A percentile compares a stretch with the other conserved stretches of the same genome.
Evolutionary conservation across 1,140 invertebrate species (phyloP).

Genomic region (Drosophila novamexicana): DNA sequence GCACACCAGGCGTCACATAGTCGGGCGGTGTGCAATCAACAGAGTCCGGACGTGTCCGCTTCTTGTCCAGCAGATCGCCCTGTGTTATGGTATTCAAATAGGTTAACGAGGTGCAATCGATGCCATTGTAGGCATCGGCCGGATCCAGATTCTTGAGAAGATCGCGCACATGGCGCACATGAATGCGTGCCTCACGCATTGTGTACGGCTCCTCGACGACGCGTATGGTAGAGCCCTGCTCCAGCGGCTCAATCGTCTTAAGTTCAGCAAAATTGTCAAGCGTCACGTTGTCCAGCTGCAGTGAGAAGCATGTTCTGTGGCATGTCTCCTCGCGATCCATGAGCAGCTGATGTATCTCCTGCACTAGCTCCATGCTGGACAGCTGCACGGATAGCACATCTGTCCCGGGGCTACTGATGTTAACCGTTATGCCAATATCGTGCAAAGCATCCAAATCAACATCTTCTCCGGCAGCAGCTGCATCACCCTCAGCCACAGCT

Average conservation of each 20-base stretch:
- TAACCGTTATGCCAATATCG: constrained; percentile 96
- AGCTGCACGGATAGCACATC: constrained; percentile 97
- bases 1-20: constrained; percentile 96
- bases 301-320: constrained; percentile 98
- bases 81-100: constrained; percentile 92
- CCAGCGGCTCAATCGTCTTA: constrained; percentile 97
- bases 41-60: constrained; percentile 93
- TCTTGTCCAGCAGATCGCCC: constrained; percentile 90
- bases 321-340: constrained; percentile 99
- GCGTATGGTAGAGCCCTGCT: constrained; percentile 97
- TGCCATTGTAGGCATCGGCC: constrained; percentile 96
- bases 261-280: constrained; percentile 99
- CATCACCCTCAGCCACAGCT: constrained; percentile 9
- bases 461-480: constrained; percentile 26
- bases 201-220: constrained; percentile 98
- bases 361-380: constrained; percentile 98
- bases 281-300: constrained; percentile 96
- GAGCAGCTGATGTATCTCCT: constrained; percentile 98
- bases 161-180: constrained; percentile 98
- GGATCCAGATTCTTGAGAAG: constrained; percentile 96
- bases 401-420: constrained; percentile 94
- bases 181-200: constrained; percentile 98
- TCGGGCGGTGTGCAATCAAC: constrained; percentile 99
- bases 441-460: constrained; percentile 94
- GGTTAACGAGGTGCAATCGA: constrained; percentile 97